Conservation (phyloP, 1,140 invertebrate species). For the Macrotrachela quadricornifera region DNA sequence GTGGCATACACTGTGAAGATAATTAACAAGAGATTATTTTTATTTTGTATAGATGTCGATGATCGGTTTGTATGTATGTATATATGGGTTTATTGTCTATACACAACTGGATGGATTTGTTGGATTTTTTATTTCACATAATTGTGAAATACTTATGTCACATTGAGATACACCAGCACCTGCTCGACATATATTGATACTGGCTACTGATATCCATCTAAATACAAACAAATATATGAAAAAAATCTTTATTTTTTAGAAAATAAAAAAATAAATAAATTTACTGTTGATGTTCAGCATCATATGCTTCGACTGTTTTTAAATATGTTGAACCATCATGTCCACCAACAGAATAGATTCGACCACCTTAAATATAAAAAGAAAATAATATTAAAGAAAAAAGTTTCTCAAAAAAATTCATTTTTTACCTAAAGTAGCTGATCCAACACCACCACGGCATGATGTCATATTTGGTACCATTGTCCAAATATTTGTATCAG, state of each 20-base stretch:
- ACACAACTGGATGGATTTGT: too few species aligned
- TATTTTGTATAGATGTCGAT: too few species aligned
- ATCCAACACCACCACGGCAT: too few species aligned
- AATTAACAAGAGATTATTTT: too few species aligned
- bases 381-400: too few species aligned
- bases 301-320: conserved; percentile 29
- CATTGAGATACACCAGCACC: conserved; percentile 17
- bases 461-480: conserved; percentile 40
- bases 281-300: conserved; percentile 21
- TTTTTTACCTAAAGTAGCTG: too few species aligned
- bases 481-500: conserved; percentile 31
- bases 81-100: too few species aligned
- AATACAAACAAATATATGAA: conserved; percentile 1
- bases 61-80: too few species aligned
- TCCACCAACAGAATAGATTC: conserved; percentile 31
- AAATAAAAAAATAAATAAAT: neutral
- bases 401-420: too few species aligned
- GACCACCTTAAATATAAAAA: conserved; percentile 13
- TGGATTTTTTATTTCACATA: too few species aligned
- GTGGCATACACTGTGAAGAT: too few species aligned
- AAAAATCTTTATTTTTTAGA: neutral
- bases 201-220: conserved; percentile 22
- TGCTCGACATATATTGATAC: conserved; percentile 22
- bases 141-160: neutral
- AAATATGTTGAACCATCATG: conserved; percentile 31